phyloP scores from a whole-genome alignment of 1,140 invertebrate species.

The Pseudoatta argentina region DNA sequence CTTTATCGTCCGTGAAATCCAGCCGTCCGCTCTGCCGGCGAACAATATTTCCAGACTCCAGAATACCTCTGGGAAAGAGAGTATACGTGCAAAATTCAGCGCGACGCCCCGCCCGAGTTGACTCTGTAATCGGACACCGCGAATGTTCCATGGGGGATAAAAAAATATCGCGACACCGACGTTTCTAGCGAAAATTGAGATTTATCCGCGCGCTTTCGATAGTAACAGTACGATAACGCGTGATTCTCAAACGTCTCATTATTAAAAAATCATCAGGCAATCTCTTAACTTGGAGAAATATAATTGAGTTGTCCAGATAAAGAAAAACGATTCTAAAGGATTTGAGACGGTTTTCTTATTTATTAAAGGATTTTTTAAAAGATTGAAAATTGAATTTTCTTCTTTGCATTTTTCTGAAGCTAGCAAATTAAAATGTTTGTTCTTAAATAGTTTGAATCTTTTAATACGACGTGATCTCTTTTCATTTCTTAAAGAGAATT shows the following conservation, averaged over 20 bases:
- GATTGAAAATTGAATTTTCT: not conserved
- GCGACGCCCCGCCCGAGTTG: not conserved
- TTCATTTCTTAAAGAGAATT: not conserved
- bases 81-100: conserved; percentile 51
- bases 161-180: not conserved
- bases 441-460: not conserved
- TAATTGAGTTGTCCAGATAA: not conserved
- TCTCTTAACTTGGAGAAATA: not conserved
- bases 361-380: not conserved
- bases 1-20: conserved; percentile 62
- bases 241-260: not conserved
- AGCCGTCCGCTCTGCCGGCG: conserved; percentile 18
- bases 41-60: conserved; percentile 59
- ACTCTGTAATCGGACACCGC: conserved; percentile 48
- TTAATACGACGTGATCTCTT: not conserved
- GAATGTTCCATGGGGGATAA: not conserved
- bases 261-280: not conserved
- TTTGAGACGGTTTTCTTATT: not conserved
- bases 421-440: not conserved
- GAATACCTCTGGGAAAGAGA: conserved; percentile 27
- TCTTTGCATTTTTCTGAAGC: not conserved
- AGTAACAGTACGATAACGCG: not conserved
- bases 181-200: conserved; percentile 14
- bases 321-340: not conserved
- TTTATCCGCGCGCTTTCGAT: not conserved